A percentile compares a stretch with the other conserved stretches of the same genome.
Conservation (phyloP, 2,888 invertebrate genomes). For the Oligia strigilis region DNA sequence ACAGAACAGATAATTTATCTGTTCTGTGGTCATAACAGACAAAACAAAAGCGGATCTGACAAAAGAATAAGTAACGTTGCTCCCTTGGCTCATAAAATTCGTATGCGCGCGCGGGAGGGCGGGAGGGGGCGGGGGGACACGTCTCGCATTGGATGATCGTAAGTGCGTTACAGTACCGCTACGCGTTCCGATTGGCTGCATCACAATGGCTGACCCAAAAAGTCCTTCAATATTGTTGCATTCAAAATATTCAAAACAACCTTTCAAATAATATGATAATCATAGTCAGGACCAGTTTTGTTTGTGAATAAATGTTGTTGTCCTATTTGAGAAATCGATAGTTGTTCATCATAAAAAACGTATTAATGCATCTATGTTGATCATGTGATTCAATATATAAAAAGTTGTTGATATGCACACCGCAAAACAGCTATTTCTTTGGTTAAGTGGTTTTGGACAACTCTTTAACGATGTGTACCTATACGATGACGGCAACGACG, state of each 20-base stretch:
- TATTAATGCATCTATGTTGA: conserved; percentile 6
- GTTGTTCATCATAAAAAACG: not conserved
- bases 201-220: conserved; percentile 23
- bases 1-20: too few species aligned
- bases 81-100: not conserved
- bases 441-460: not conserved
- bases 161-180: conserved; percentile 2
- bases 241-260: conserved; percentile 27
- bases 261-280: conserved; percentile 45
- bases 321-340: conserved; percentile 27
- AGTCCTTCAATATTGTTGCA: conserved; percentile 25
- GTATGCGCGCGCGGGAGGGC: not conserved
- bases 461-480: not conserved
- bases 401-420: conserved; percentile 6
- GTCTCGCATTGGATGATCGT: not conserved
- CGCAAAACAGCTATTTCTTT: not conserved
- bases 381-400: not conserved
- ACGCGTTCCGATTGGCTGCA: not conserved
- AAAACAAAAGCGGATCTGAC: conserved; percentile 6
- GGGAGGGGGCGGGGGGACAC: too few species aligned
- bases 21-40: not conserved
- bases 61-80: not conserved
- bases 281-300: conserved; percentile 24
- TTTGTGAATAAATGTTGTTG: conserved; percentile 14
- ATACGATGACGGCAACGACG: too few species aligned